Evolutionary conservation across 2,888 invertebrate genomes (phyloP), one percentile per base, ranked within the genome.

Genomic region (Polydrusus pterygomalis): DNA sequence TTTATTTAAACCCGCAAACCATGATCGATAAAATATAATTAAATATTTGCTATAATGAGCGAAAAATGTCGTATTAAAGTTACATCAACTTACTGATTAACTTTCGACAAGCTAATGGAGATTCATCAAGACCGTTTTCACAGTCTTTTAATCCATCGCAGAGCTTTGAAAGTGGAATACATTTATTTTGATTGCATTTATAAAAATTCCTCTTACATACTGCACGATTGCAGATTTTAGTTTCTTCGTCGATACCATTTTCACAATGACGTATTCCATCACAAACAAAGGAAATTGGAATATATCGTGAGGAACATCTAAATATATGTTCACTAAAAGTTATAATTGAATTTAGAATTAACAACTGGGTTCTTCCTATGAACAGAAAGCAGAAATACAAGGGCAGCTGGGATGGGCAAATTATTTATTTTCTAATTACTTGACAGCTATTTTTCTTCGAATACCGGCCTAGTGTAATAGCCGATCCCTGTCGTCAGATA

Each of bases 91-190:
- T 60, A 74, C 73, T 20, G 11, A 68, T 17, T 34, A 69, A 45
- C 17, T 54, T 18, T 58, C 60, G 58, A n/a, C 70, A 70, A 43
- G 38, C 17, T 13, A 70, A 40, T 13, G 65, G 43, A 0, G 49
- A 54, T 51, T 70, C 75, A 75, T 75, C 75, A 13, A 49, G 47
- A 18, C 70, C 70, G 49, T 75, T 65, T 1, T 9, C 20, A 56
- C 75, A 75, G 11, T 75, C 75, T 6, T 13, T 20, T 1, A 60
- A 17, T 11, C 65, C 75, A 70, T 70, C 30, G 18, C 65, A 75
- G 8, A 75, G 47, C 15, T 20, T 56, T 25, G 65, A 75, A 11
- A 49, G 34, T 20, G 64, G 38, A n/a, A 75, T 56, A 34, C 70
- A 75, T 18, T 20, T 25, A 15, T 49, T 56, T n/a, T 47, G 25